Base-by-base conservation (phyloP, 2,113 vertebrate genomes). In the Leuciscus idus region DNA sequence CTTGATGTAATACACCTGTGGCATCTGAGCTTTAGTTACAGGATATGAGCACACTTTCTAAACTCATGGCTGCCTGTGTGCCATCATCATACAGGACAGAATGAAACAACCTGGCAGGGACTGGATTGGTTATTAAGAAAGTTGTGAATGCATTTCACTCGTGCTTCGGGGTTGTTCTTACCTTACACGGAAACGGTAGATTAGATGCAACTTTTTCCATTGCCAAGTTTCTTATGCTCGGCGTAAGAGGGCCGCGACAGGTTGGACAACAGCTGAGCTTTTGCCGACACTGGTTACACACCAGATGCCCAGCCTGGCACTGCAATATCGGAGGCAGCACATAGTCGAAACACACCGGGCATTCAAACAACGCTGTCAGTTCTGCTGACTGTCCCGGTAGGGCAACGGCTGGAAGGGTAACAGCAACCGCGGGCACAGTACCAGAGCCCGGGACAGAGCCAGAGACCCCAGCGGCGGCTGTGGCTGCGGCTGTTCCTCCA, bases 201-300 rank as follows among this genome's bases (percentile, higher is more conserved):
- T 92, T 95, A 76, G 95, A 95, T 12, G 95, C 95, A 82, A 95
- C 95, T 82, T 95, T 95, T 92, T 95, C 95, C 95, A 95, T 95
- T 26, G 95, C 95, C 90, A 95, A 89, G 93, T 95, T 95, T 72
- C 95, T 89, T 91, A 95, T 95, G 92, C 94, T 95, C 5, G 95
- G 95, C 50, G 90, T 93, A 17, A 95, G 94, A 64, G 95, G 94
- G 88, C 93, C 95, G 15, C 95, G 90, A 87, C 95, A 95, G 72
- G 95, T 95, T 88, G 95, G 95, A 48, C 95, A 95, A 88, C 95
- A 95, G 91, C 94, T 95, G 68, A 95, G 93, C 93, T 95, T 95
- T 87, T 95, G 94, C 19, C 95, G 91, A 90, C 95, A 95, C 77
- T 87, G 93, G 92, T 95, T 95, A 64, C 95, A 95, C 0, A 95